Evolutionary conservation across 2,113 vertebrate species (phyloP).

Genomic region (Antigone vipio): DNA sequence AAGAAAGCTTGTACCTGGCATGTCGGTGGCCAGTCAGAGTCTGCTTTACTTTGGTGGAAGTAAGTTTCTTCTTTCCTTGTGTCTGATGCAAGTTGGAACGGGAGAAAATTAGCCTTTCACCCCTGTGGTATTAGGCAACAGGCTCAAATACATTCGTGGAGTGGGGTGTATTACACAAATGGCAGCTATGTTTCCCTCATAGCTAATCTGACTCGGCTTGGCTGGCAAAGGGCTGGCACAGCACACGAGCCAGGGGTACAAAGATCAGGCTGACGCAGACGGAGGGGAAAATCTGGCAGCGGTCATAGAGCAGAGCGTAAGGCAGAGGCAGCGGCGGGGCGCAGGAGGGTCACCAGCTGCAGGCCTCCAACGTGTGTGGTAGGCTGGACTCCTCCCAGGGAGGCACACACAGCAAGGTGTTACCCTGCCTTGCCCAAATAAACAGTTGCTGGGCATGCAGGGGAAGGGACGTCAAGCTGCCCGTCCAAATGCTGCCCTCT

Average conservation of each 20-base stretch:
- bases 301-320: not conserved
- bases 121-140: not conserved
- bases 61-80: not conserved
- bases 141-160: not conserved
- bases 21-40: not conserved
- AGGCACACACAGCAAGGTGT: not conserved
- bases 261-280: not conserved
- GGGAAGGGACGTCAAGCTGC: not conserved
- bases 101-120: not conserved
- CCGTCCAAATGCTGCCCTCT: not conserved
- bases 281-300: not conserved
- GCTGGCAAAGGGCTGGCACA: not conserved
- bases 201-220: not conserved
- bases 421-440: not conserved
- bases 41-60: not conserved
- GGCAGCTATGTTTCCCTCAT: not conserved
- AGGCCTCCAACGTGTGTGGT: rapidly evolving
- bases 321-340: not conserved
- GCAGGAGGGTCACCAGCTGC: not conserved
- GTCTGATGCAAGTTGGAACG: not conserved
- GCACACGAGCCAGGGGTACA: not conserved
- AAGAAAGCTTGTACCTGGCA: not conserved
- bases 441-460: rapidly evolving
- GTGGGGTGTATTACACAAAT: not conserved
- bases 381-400: not conserved